Percentiles rank a stretch among this genome's conserved stretches.
These are phyloP conservation scores for Amiota mariae DNA, from an alignment of 2,888 invertebrate species.

Conservation along the genomic window DNA sequence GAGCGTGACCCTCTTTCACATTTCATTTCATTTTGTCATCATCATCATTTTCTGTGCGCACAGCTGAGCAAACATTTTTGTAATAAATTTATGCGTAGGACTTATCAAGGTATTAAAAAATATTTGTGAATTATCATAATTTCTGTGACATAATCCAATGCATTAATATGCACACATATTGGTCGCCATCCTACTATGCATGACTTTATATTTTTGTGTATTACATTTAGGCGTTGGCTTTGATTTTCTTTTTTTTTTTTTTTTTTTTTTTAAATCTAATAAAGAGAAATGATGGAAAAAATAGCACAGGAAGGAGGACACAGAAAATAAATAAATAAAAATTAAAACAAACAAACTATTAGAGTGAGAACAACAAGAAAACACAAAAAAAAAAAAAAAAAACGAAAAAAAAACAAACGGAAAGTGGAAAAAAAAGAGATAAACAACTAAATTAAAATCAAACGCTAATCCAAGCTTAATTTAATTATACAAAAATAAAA, in stretches of 20 bases:
- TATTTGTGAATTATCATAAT: slow-evolving; percentile 56
- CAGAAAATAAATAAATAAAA: slow-evolving; percentile 44
- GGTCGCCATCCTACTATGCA: neutral
- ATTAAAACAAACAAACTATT: slow-evolving; percentile 11
- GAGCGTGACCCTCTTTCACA: too few relatives aligned
- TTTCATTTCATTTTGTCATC: too few relatives aligned
- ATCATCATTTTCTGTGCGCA: slow-evolving; percentile 30
- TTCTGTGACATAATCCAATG: slow-evolving; percentile 48
- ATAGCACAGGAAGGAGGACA: slow-evolving; percentile 43
- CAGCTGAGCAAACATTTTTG: slow-evolving; percentile 52
- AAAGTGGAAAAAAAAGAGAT: neutral
- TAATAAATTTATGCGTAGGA: slow-evolving; percentile 28
- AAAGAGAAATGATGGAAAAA: neutral
- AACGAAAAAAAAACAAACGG: slow-evolving; percentile 15
- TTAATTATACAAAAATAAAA: slow-evolving; percentile 73
- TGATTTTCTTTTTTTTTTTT: too few relatives aligned
- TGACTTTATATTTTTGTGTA: slow-evolving; percentile 27
- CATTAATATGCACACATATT: slow-evolving; percentile 29
- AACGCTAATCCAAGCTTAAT: slow-evolving; percentile 72
- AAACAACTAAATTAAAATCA: slow-evolving; percentile 69
- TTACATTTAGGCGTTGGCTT: slow-evolving; percentile 24
- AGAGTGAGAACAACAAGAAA: slow-evolving; percentile 1
- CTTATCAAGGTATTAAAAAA: slow-evolving; percentile 49
- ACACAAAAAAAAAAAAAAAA: too few relatives aligned
- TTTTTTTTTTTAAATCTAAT: neutral